Conservation (phyloP, 2,888 invertebrate genomes). For the Pollenia amentaria region DNA sequence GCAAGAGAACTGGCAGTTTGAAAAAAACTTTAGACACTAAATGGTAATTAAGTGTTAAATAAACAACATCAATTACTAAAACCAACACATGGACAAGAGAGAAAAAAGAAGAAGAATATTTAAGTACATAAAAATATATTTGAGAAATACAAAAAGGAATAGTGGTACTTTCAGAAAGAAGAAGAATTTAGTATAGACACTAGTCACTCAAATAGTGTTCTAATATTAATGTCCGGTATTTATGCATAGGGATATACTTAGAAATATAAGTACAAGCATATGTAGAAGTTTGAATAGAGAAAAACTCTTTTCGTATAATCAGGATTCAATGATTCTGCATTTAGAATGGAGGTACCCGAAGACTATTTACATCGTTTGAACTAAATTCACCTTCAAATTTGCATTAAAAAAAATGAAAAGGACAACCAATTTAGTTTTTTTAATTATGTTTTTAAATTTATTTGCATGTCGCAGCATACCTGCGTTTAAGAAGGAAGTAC, state of each 20-base stretch:
- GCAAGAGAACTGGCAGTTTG: conserved; percentile 22
- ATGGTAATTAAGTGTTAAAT: conserved; percentile 76
- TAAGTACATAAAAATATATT: conserved; percentile 14
- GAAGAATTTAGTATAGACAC: conserved; percentile 13
- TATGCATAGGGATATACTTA: neutral
- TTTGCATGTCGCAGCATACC: no score
- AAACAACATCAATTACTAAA: conserved; percentile 75
- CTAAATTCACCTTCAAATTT: no score
- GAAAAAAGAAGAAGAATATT: neutral
- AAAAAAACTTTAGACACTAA: conserved; percentile 67
- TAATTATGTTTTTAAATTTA: no score
- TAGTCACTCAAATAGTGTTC: conserved; percentile 46
- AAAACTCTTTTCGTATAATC: no score
- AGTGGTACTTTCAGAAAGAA: neutral
- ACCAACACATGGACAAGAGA: conserved; percentile 42
- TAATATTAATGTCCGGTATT: conserved; percentile 24
- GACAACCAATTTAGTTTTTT: no score
- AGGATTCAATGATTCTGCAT: no score
- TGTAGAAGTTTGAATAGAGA: no score
- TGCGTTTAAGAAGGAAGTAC: no score
- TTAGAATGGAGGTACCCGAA: no score
- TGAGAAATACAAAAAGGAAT: conserved; percentile 29
- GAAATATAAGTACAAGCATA: no score
- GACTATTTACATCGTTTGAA: no score
- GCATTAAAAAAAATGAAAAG: no score